phyloP scores from a whole-genome alignment of 1,140 invertebrate genomes.

The Drosophila repletoides region DNA sequence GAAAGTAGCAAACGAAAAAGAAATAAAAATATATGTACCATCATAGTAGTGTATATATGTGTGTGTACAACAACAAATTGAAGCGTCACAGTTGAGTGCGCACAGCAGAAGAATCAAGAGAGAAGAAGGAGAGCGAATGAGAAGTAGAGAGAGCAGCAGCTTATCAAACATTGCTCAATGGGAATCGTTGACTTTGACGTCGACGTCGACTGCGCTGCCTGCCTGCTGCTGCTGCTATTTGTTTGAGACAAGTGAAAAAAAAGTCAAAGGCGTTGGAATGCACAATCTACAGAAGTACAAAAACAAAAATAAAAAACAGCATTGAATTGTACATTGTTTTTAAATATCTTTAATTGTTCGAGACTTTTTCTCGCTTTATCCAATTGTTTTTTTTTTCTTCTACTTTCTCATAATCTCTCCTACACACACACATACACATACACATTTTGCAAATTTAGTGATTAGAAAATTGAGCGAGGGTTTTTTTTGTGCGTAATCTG shows the following conservation, averaged over 20 bases:
- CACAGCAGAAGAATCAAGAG: conserved; percentile 11
- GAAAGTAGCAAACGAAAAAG: conserved; percentile 38
- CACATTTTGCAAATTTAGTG: conserved; percentile 13
- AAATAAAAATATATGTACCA: conserved; percentile 27
- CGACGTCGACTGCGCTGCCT: no score
- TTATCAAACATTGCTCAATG: conserved; percentile 43
- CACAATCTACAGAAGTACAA: conserved; percentile 17
- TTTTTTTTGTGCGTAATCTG: conserved; percentile 30
- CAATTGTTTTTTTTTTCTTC: background rate
- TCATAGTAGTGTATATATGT: background rate
- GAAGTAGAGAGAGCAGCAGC: conserved; percentile 1
- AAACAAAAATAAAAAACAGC: background rate
- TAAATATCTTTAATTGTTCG: conserved; percentile 11
- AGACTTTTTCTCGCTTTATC: conserved; percentile 5
- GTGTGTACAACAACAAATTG: conserved; percentile 50
- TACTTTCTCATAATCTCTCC: background rate
- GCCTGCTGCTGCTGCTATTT: conserved; percentile 10
- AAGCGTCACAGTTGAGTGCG: conserved; percentile 67
- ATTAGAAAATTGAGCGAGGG: conserved; percentile 27
- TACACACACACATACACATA: background rate
- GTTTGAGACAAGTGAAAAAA: conserved; percentile 38
- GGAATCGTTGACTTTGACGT: conserved; percentile 12
- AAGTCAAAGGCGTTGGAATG: conserved; percentile 46
- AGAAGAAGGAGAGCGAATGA: background rate
- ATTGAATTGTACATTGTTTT: conserved; percentile 22